Evolutionary conservation across 2,888 invertebrate genomes (phyloP), one percentile per base, ranked within the genome.

Genomic region (Lochmaea crataegi): DNA sequence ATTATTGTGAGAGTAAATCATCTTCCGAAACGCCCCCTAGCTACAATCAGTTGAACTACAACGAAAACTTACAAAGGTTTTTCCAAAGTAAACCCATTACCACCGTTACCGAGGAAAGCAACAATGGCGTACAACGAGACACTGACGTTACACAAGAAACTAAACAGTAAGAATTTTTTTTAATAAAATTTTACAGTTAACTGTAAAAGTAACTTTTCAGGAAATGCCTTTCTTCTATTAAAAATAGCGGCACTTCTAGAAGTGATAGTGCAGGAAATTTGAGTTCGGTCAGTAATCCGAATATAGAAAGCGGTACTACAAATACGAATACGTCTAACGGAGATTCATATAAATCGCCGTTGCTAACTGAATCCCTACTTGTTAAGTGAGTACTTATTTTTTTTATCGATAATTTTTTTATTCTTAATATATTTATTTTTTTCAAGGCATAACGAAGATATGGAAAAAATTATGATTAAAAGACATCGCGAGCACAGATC

Each of bases 41-140:
- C 83, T 96, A 96, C 88, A 94, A 92, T 82, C 95, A 94, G 83
- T 88, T 96, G 9, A 96, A 95, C 86, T 96, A 94, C 84, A 94
- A 94, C 81, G 95, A 95, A 81, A 96, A 94, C 82, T 83, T 87
- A 64, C 83, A 86, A 73, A 88, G 91, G 77, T 92, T 92, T 84
- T 92, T 92, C 82, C 90, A 91, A 83, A 92, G 92, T 82, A 90
- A 91, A 79, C 92, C 92, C 0, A 89, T 90, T 77, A 92, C 91
- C 1, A 89, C 89, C 0, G 86, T 88, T 16, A 89, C 90, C 2
- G 88, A 89, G 75, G 90, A 89, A 77, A 88, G 88, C 76, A 85
- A 81, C 58, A 86, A 85, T 56, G 81, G 78, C 66, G 80, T 82
- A 67, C 84, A 83, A 78, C 84, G 79, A 41, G 88, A 89, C 68